Evolutionary conservation across 2,797 vertebrate genomes (phyloP).

Genomic region (Lepus oiostolus): DNA sequence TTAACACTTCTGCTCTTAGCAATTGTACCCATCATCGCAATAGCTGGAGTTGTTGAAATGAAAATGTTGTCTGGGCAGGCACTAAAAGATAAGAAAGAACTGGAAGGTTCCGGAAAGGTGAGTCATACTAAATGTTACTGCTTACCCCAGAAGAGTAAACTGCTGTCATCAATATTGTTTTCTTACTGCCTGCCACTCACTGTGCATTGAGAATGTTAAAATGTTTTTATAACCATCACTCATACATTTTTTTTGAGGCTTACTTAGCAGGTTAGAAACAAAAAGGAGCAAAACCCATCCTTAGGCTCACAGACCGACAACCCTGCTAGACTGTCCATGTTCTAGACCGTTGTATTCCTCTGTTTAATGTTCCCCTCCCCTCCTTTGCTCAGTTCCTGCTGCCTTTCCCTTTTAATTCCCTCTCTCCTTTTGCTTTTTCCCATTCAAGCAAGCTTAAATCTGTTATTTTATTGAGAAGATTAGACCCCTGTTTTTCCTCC

Average conservation of each 20-base stretch:
- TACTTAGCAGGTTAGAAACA: not conserved
- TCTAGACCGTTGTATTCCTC: not conserved
- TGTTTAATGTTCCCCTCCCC: too few relatives aligned
- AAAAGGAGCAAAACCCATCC: not conserved
- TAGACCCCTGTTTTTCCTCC: not conserved
- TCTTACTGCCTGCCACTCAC: not conserved
- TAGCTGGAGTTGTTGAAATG: slow-evolving; percentile 93
- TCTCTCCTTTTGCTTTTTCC: not conserved
- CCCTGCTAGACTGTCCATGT: not conserved
- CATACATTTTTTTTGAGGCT: not conserved
- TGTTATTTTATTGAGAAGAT: not conserved
- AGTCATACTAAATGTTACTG: slow-evolving; percentile 9
- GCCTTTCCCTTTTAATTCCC: fast-evolving
- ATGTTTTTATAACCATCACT: not conserved
- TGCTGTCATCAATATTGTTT: not conserved
- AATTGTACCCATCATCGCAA: slow-evolving; percentile 93
- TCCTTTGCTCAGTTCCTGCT: not conserved
- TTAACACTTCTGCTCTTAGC: slow-evolving; percentile 94
- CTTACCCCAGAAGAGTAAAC: not conserved
- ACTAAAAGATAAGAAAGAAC: slow-evolving; percentile 94
- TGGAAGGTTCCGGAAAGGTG: slow-evolving; percentile 97
- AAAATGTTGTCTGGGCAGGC: slow-evolving; percentile 94
- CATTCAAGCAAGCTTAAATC: not conserved
- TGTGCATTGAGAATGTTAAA: not conserved
- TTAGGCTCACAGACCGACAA: not conserved